Evolutionary conservation across 2,797 vertebrate species (phyloP), one percentile per base, ranked within the genome.

Genomic region (Pogonophryne albipinna): DNA sequence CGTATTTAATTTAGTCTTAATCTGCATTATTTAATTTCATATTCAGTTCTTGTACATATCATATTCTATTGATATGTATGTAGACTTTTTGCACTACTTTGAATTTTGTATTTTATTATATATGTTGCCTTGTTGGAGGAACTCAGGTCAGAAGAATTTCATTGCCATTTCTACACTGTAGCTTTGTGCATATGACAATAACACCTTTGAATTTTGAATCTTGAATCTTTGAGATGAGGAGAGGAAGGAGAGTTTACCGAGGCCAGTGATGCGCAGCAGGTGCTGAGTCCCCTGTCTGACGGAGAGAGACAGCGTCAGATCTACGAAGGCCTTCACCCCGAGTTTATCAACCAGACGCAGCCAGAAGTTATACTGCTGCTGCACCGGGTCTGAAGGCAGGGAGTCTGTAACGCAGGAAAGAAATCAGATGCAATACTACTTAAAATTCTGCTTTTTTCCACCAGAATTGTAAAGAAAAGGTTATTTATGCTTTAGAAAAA

Each of bases 311-410:
- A 98, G 93, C 0, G 97, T 98, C 60, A 98, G 90, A 81, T 98
- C 97, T 31, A 98, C 97, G 5, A 98, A 98, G 38, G 97, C 97
- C 86, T 98, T 98, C 56, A 98, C 96, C 11, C 94, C 96, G 10
- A 98, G 94, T 71, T 96, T 96, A 90, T 98, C 97, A 38, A 98
- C 96, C 14, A 98, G 92, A 83, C 97, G 97, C 79, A 98, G 87
- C 97, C 97, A 98, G 60, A 96, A 97, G 86, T 96, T 97, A 15
- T 97, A 98, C 90, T 98, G 96, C 2, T 96, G 95, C 94, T 98
- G 96, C 17, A 98, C 91, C 0, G 97, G 97, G 87, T 98, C 97
- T 0, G 96, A 94, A 0, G 97, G 96, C 52, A 97, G 70, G 0
- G 91, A 51, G 62, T 98, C 97, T 98, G 57, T 19, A 78, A 86